These are phyloP conservation scores for Ennomos fuscantarius DNA, from an alignment of 2,888 invertebrate genomes.

Conservation along the genomic window DNA sequence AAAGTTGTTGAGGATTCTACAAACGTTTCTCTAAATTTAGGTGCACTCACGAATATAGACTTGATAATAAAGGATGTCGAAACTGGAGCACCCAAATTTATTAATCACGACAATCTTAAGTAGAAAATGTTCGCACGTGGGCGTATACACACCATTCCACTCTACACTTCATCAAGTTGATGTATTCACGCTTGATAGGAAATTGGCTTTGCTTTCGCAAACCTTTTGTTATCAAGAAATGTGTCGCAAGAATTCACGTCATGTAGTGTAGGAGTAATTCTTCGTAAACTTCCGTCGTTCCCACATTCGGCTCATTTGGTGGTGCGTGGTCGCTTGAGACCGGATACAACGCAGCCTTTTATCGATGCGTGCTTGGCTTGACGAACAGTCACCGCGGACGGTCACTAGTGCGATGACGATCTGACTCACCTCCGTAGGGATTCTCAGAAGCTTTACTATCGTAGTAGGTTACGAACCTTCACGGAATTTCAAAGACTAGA, in stretches of 20 bases:
- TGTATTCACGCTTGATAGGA: slow-evolving; percentile 36
- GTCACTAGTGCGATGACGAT: slow-evolving; percentile 38
- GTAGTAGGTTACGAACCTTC: slow-evolving; percentile 27
- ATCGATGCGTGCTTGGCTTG: slow-evolving; percentile 67
- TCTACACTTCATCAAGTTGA: slow-evolving; percentile 35
- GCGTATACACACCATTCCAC: slow-evolving; percentile 24
- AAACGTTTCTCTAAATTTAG: slow-evolving; percentile 13
- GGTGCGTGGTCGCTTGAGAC: slow-evolving; percentile 52
- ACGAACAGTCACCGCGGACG: slow-evolving; percentile 46
- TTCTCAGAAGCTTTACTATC: slow-evolving; percentile 53
- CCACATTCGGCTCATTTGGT: slow-evolving; percentile 61
- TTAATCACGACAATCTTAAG: slow-evolving; percentile 30
- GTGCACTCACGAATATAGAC: not conserved
- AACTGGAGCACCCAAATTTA: slow-evolving; percentile 28
- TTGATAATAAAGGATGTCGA: slow-evolving; percentile 25
- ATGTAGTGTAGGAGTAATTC: slow-evolving; percentile 58
- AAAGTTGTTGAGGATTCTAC: not conserved
- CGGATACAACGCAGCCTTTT: slow-evolving; percentile 68
- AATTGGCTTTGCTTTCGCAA: slow-evolving; percentile 39
- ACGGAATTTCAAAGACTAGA: slow-evolving; percentile 7
- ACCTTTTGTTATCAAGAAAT: slow-evolving; percentile 47
- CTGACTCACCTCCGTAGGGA: slow-evolving; percentile 56
- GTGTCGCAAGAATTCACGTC: slow-evolving; percentile 58
- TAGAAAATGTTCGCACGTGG: slow-evolving; percentile 34
- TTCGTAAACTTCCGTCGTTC: slow-evolving; percentile 71